Conservation (phyloP, 2,888 invertebrate species). For the Germaria angustata region DNA sequence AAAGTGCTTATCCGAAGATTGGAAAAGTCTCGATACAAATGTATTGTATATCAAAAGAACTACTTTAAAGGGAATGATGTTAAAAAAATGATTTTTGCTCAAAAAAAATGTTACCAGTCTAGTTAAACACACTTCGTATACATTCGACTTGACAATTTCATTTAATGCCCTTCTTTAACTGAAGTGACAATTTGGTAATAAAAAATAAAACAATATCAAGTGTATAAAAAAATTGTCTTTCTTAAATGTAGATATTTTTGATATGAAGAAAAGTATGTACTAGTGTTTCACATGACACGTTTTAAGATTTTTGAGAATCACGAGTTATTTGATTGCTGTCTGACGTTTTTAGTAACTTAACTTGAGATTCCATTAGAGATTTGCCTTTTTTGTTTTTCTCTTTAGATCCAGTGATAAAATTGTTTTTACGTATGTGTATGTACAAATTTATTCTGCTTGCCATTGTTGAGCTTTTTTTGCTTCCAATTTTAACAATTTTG, state of each 20-base stretch:
- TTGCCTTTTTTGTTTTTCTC: background rate
- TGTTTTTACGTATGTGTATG: background rate
- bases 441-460: background rate
- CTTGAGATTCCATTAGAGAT: slow-evolving; percentile 53
- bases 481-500: slow-evolving; percentile 24
- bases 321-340: slow-evolving; percentile 68
- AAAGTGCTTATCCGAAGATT: no score
- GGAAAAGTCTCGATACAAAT: no score
- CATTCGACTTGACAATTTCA: no score
- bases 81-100: no score
- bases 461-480: background rate
- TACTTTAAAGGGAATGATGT: no score
- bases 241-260: background rate
- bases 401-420: background rate
- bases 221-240: slow-evolving; percentile 11
- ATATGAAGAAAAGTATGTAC: background rate
- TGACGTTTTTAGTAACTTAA: slow-evolving; percentile 62
- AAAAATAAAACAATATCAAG: slow-evolving; percentile 22
- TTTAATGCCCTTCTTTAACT: background rate
- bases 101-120: no score
- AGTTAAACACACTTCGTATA: no score
- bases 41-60: no score
- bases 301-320: slow-evolving; percentile 57
- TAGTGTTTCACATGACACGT: slow-evolving; percentile 65
- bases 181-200: slow-evolving; percentile 18